Base-by-base conservation (phyloP, 2,888 invertebrate genomes). In the Temnothorax rugatulus region DNA sequence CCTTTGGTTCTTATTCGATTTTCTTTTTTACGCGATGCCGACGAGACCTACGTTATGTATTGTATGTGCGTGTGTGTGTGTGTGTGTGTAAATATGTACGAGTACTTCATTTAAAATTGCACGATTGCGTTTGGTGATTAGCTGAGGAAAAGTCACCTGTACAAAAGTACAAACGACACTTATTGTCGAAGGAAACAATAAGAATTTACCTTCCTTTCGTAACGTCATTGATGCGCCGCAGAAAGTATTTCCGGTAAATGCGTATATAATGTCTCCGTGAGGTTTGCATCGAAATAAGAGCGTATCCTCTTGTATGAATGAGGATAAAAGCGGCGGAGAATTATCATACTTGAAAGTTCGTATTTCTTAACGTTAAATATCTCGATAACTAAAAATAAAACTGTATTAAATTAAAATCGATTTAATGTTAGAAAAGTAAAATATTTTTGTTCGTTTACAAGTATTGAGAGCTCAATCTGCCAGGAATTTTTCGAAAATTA, bases 161-260 rank as follows among this genome's bases (percentile, higher is more conserved):
- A 91, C 89, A 93, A 93, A 92, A 91, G 91, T 93, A 93, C 91
- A 92, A 93, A 93, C 83, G 90, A 93, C 87, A 86, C 91, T 94
- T 93, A 94, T 94, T 94, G 93, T 93, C 93, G 86, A 91, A 91
- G 89, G 84, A 84, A 91, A 91, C 75, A 88, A 90, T 63, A 77
- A 88, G n/a, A 69, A 89, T 83, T 83, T 34, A 84, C 59, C n/a
- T 44, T 52, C 2, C 29, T 38, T 4, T 44, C 50, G 29, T 21
- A 50, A 7, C 59, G 5, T 75, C 15, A 47, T 41, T 52, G 29
- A 64, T 18, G 38, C 13, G 38, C 8, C 38, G 9, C 18, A 25
- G 25, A 74, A 81, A 74, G 2, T 29, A 44, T 54, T 34, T 41
- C n/a, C 57, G 57, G 18, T 54, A 18, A 52, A 54, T 77, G 25